phyloP scores from a whole-genome alignment of 2,888 invertebrate species.

The Chrysomela aeneicollis region DNA sequence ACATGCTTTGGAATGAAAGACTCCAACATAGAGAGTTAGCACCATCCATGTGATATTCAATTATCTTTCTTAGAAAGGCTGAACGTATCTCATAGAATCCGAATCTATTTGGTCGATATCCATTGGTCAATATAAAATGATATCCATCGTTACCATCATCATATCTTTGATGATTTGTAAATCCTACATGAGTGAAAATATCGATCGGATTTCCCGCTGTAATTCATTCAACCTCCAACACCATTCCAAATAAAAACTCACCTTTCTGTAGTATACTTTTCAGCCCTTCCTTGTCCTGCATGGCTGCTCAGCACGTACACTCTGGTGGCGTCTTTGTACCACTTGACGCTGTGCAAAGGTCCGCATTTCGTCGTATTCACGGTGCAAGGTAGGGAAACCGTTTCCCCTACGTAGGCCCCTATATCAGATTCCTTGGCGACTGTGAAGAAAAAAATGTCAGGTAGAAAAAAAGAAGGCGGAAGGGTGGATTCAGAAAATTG shows the following conservation, averaged over 20 bases:
- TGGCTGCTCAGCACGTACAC: constrained; percentile 83
- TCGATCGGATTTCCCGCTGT: no score
- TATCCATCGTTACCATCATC: no score
- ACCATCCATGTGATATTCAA: no score
- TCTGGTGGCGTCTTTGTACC: constrained; percentile 78
- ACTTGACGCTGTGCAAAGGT: constrained; percentile 83
- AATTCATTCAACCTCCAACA: no score
- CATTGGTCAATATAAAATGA: no score
- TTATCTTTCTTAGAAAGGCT: no score
- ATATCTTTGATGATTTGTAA: no score
- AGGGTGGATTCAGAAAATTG: background rate
- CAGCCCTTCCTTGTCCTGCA: constrained; percentile 71
- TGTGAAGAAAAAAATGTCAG: constrained; percentile 44
- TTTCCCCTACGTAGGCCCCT: constrained; percentile 74
- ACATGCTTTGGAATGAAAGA: no score
- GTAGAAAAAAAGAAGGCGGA: constrained; percentile 36
- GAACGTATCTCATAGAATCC: no score
- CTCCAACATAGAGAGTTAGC: no score
- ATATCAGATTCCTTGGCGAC: constrained; percentile 64
- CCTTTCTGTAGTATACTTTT: constrained; percentile 77
- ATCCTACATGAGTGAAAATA: no score
- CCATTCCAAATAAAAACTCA: constrained; percentile 57
- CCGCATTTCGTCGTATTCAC: constrained; percentile 78
- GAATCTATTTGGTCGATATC: no score
- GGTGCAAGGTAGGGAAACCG: constrained; percentile 75